phyloP scores from a whole-genome alignment of 2,888 invertebrate genomes.

The Tethea ocularis region DNA sequence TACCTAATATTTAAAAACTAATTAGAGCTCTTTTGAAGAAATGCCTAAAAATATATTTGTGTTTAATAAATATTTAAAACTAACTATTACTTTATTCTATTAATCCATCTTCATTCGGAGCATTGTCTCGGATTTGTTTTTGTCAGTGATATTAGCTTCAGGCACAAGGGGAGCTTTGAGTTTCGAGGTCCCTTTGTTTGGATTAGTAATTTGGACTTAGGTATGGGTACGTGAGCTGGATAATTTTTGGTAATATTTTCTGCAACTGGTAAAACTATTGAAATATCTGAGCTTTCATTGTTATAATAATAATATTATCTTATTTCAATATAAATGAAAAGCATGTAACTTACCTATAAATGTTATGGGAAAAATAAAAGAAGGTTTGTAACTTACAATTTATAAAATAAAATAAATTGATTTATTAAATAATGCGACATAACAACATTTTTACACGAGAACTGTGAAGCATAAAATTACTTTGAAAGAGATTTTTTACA shows the following conservation, averaged over 20 bases:
- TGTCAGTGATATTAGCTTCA: slow-evolving; percentile 55
- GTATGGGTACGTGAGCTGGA: neutral
- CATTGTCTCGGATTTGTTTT: slow-evolving; percentile 60
- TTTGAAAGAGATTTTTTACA: neutral
- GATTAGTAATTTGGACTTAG: slow-evolving; percentile 28
- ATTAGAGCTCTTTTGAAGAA: too few relatives aligned
- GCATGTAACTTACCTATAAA: neutral
- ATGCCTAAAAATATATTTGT: neutral
- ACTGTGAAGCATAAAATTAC: neutral
- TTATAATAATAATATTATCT: too few relatives aligned
- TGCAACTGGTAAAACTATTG: too few relatives aligned
- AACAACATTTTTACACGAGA: neutral
- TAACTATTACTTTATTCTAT: too few relatives aligned
- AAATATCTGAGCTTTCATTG: too few relatives aligned
- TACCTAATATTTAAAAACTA: neutral
- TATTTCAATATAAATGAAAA: too few relatives aligned
- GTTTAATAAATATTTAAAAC: too few relatives aligned
- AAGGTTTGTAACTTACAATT: slow-evolving; percentile 24
- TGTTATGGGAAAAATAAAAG: neutral
- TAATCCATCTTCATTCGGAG: slow-evolving; percentile 47
- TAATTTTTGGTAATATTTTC: too few relatives aligned
- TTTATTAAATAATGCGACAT: slow-evolving; percentile 16
- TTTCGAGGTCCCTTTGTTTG: slow-evolving; percentile 34
- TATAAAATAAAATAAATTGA: slow-evolving; percentile 30
- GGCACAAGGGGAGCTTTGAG: slow-evolving; percentile 36